Percentiles rank a stretch among this genome's conserved stretches.
Conservation (phyloP, 2,888 invertebrate genomes). For the Ecliptopera silaceata region DNA sequence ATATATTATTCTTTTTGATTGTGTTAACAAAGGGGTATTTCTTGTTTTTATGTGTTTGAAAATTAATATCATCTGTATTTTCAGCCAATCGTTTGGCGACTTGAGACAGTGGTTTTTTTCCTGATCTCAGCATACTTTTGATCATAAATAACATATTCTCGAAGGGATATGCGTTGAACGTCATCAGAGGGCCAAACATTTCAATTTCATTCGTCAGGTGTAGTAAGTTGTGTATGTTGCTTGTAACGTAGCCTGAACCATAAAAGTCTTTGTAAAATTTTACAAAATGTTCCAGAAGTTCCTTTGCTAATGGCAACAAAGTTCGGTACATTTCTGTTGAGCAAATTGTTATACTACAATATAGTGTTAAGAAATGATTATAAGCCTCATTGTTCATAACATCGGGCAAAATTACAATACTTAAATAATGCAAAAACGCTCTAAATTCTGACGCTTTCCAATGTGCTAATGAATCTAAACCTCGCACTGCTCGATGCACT, state of each 20-base stretch:
- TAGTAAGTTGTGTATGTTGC: constrained; percentile 10
- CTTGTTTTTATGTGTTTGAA: neutral
- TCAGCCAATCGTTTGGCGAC: constrained; percentile 6
- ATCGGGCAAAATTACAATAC: neutral
- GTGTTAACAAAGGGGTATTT: constrained; percentile 6
- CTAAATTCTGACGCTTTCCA: constrained; percentile 34
- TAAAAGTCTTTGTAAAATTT: constrained; percentile 16
- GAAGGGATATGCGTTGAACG: constrained; percentile 19
- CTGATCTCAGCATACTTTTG: constrained; percentile 15
- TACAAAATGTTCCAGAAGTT: constrained; percentile 15
- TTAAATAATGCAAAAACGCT: neutral
- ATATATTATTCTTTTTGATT: constrained; percentile 7
- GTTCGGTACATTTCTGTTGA: constrained; percentile 19
- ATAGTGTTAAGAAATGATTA: neutral
- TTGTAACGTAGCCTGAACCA: constrained; percentile 6
- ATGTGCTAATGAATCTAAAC: constrained; percentile 23
- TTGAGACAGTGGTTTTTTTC: constrained; percentile 19
- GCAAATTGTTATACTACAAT: neutral
- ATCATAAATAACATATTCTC: constrained; percentile 15
- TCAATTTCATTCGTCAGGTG: constrained; percentile 10
- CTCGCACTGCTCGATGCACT: constrained; percentile 33
- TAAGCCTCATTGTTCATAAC: neutral
- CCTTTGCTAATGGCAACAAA: constrained; percentile 1
- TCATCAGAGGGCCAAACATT: constrained; percentile 10
- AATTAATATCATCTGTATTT: constrained; percentile 7